A percentile compares a stretch with the other conserved stretches of the same genome.
Evolutionary conservation across 1,140 invertebrate genomes (phyloP).

Genomic region (Heliconius hewitsoni): DNA sequence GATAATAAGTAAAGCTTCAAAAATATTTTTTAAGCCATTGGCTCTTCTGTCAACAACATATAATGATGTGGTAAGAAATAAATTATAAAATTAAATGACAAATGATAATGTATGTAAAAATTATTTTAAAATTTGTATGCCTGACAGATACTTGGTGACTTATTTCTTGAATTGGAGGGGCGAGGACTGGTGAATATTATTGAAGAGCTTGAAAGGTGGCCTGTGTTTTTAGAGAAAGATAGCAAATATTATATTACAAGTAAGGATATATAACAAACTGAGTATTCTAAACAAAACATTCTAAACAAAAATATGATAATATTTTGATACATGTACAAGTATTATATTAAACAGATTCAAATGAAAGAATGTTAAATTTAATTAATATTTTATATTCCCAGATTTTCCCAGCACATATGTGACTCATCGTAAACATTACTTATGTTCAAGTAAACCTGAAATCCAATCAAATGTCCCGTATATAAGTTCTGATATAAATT

Average conservation of each 20-base stretch:
- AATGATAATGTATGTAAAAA: neutral
- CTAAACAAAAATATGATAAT: neutral
- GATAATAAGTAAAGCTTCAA: slow-evolving; percentile 43
- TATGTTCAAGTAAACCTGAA: slow-evolving; percentile 50
- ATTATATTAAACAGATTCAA: neutral
- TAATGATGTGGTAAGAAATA: slow-evolving; percentile 55
- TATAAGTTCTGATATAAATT: slow-evolving; percentile 39
- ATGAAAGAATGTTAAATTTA: neutral
- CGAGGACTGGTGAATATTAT: slow-evolving; percentile 48
- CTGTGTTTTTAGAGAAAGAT: slow-evolving; percentile 56
- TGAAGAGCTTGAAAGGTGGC: slow-evolving; percentile 54
- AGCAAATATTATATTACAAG: slow-evolving; percentile 49
- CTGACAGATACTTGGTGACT: slow-evolving; percentile 54
- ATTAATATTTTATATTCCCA: slow-evolving; percentile 37
- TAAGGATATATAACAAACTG: slow-evolving; percentile 34
- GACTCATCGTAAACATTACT: slow-evolving; percentile 50
- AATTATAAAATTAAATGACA: neutral
- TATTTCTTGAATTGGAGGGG: slow-evolving; percentile 45
- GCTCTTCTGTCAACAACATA: slow-evolving; percentile 47
- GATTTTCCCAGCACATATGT: slow-evolving; percentile 48
- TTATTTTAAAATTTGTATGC: neutral
- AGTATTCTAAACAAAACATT: neutral
- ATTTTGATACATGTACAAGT: neutral
- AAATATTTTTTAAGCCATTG: slow-evolving; percentile 49
- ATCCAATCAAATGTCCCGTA: slow-evolving; percentile 41